These are phyloP conservation scores for Drosophila prostipennis DNA, from an alignment of 2,888 invertebrate genomes.

Conservation along the genomic window DNA sequence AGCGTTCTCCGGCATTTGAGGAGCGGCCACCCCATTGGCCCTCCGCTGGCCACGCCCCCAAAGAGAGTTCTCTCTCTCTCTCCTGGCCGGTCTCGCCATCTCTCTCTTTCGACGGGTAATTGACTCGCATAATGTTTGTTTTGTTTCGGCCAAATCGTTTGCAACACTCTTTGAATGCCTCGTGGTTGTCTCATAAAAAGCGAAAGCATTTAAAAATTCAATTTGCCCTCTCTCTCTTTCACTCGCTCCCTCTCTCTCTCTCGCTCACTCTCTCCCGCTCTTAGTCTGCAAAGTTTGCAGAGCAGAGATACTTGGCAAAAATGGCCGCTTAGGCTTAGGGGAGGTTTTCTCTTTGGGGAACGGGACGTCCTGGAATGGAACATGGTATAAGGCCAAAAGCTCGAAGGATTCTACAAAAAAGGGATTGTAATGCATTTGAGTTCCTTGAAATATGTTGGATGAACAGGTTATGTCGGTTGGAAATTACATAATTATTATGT, in stretches of 20 bases:
- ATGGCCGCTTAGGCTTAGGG: constrained; percentile 72
- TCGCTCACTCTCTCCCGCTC: constrained; percentile 16
- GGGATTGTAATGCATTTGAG: neutral
- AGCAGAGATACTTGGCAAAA: constrained; percentile 70
- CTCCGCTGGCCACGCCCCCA: constrained; percentile 62
- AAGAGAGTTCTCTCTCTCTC: constrained; percentile 16
- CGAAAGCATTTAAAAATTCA: constrained; percentile 80
- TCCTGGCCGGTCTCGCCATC: constrained; percentile 21
- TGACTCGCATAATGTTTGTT: constrained; percentile 70
- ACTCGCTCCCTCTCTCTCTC: constrained; percentile 9
- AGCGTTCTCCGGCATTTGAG: constrained; percentile 40
- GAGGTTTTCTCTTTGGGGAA: constrained; percentile 49
- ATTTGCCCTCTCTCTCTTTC: constrained; percentile 51
- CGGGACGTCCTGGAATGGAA: constrained; percentile 58
- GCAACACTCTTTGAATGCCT: constrained; percentile 80
- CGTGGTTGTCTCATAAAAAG: constrained; percentile 78
- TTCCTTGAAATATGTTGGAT: neutral
- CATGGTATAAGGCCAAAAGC: constrained; percentile 18
- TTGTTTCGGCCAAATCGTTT: constrained; percentile 80
- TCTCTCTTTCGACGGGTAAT: constrained; percentile 57
- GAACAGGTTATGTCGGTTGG: neutral
- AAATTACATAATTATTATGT: neutral
- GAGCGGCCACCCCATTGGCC: constrained; percentile 56
- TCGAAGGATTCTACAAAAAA: neutral
- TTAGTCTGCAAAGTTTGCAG: constrained; percentile 75